These are phyloP conservation scores for Phalacrocorax aristotelis DNA, from an alignment of 2,113 vertebrate species.

Conservation along the genomic window DNA sequence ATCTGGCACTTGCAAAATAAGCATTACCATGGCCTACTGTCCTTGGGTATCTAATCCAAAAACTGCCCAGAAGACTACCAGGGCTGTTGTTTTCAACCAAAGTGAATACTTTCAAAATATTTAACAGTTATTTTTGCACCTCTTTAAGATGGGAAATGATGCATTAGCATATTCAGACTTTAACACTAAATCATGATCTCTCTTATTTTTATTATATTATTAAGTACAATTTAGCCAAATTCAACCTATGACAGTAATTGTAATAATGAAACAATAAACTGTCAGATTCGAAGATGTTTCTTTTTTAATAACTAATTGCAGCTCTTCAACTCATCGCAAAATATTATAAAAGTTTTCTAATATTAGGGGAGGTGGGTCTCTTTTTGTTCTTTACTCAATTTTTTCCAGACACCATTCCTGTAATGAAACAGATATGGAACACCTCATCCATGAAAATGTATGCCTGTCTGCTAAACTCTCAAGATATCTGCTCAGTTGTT, in stretches of 20 bases:
- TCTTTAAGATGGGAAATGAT: not conserved
- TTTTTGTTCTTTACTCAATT: not conserved
- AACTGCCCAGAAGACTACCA: not conserved
- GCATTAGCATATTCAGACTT: not conserved
- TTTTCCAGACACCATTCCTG: not conserved
- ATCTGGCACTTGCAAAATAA: not conserved
- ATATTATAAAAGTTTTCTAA: not conserved
- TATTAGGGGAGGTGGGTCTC: not conserved
- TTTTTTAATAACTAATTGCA: constrained; percentile 6
- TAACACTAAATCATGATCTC: not conserved
- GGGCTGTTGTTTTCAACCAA: not conserved
- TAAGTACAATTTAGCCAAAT: not conserved
- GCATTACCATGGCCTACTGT: rapidly evolving
- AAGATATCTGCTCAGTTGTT: constrained; percentile 57
- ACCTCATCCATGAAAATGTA: constrained; percentile 47
- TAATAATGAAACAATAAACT: not conserved
- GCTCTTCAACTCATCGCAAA: not conserved
- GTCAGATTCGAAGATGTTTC: not conserved
- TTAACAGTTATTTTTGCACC: not conserved
- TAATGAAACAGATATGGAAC: constrained; percentile 45
- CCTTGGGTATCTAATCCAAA: not conserved
- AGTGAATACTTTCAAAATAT: not conserved
- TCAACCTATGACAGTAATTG: not conserved
- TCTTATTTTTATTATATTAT: not conserved
- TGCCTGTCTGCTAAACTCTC: constrained; percentile 50